Percentiles rank a stretch among this genome's conserved stretches.
Conservation (phyloP, 2,888 invertebrate genomes). For the Catocala nupta region DNA sequence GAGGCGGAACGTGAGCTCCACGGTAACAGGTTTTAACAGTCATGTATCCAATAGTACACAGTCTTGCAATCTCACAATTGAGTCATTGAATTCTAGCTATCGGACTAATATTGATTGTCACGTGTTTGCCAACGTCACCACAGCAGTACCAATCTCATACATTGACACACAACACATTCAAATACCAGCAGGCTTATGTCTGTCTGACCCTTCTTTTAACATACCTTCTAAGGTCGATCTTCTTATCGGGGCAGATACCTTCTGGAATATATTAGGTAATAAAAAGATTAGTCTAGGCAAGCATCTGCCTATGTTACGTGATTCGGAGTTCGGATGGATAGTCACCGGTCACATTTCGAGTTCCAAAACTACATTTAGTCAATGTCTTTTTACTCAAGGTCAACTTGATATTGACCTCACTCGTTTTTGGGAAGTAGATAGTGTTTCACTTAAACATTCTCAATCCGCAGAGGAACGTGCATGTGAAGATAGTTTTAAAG, state of each 20-base stretch:
- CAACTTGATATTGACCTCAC: not conserved
- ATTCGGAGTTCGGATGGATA: conserved; percentile 47
- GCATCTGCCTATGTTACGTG: conserved; percentile 33
- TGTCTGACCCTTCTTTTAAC: conserved; percentile 27
- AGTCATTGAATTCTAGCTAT: conserved; percentile 7
- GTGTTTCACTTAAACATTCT: conserved; percentile 25
- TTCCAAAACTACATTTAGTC: not conserved
- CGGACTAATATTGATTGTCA: conserved; percentile 32
- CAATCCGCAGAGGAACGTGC: conserved; percentile 27
- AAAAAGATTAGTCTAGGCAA: conserved; percentile 37
- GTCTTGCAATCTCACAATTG: conserved; percentile 8
- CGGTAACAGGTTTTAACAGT: conserved; percentile 25
- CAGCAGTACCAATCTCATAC: no score
- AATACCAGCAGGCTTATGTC: no score
- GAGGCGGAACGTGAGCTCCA: conserved; percentile 8
- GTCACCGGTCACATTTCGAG: conserved; percentile 28
- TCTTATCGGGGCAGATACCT: conserved; percentile 40
- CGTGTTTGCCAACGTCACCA: no score
- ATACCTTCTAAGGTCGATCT: conserved; percentile 41
- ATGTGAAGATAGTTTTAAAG: conserved; percentile 19
- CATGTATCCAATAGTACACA: conserved; percentile 6
- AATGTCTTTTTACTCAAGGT: not conserved
- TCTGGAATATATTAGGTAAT: conserved; percentile 32
- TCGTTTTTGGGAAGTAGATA: conserved; percentile 46
- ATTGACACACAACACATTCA: no score